phyloP scores from a whole-genome alignment of 1,140 invertebrate species.

The Copidosoma floridanum region DNA sequence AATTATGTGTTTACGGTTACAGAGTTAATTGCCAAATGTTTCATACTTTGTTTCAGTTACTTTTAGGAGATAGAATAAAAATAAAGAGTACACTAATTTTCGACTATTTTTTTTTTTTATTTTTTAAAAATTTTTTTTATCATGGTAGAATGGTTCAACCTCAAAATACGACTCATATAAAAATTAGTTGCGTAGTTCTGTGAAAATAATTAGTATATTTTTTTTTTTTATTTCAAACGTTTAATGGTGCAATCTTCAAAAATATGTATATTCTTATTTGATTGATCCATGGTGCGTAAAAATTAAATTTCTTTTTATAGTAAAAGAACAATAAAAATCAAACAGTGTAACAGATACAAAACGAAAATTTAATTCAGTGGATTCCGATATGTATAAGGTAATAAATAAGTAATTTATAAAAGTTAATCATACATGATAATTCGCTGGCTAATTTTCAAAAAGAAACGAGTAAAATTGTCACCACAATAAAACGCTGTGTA shows the following conservation, averaged over 20 bases:
- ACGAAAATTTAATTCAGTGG: too few relatives aligned
- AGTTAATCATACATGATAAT: too few relatives aligned
- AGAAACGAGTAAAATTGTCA: too few relatives aligned
- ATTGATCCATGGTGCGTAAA: too few relatives aligned
- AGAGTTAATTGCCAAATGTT: not conserved
- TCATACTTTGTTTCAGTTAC: too few relatives aligned
- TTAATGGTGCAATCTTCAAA: conserved; percentile 2
- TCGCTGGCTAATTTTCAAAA: too few relatives aligned
- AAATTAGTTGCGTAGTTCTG: conserved; percentile 11
- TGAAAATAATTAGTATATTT: conserved; percentile 4
- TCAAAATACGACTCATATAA: conserved; percentile 10
- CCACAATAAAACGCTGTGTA: too few relatives aligned
- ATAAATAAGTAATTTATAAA: too few relatives aligned
- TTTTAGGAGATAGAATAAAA: not conserved
- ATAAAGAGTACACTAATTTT: conserved; percentile 15
- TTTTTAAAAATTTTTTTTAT: not conserved
- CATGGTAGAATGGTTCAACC: not conserved
- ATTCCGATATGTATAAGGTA: too few relatives aligned
- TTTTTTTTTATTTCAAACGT: not conserved
- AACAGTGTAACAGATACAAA: too few relatives aligned
- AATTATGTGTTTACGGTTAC: not conserved
- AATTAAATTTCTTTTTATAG: too few relatives aligned
- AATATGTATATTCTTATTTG: not conserved
- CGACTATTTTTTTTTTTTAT: not conserved
- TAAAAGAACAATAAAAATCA: too few relatives aligned